These are phyloP conservation scores for Anser cygnoides DNA, from an alignment of 2,113 vertebrate genomes.

Conservation along the genomic window DNA sequence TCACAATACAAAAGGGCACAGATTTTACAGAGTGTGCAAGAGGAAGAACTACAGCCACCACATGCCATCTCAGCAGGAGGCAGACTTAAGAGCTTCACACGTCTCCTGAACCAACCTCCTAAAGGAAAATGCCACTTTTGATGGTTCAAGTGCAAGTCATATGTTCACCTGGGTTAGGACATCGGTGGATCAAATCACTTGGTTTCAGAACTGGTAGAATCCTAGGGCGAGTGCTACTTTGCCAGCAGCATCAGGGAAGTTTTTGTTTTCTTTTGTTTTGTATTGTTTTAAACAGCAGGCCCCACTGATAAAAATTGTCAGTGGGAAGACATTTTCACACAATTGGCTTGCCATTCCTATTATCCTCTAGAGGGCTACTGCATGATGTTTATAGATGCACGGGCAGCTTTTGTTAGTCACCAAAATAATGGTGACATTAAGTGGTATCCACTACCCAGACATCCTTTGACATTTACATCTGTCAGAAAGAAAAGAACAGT, in stretches of 20 bases:
- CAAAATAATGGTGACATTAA: constrained; percentile 15
- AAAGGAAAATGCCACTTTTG: neutral
- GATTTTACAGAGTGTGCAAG: neutral
- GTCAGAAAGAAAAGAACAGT: neutral
- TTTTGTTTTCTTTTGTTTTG: neutral
- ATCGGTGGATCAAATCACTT: neutral
- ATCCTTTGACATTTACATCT: constrained; percentile 1
- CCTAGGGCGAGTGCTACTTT: neutral
- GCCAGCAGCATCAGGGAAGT: neutral
- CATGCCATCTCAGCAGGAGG: neutral
- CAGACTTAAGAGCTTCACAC: neutral
- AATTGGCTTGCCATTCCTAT: neutral
- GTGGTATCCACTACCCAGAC: neutral
- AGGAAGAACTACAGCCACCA: neutral
- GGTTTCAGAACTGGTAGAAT: neutral
- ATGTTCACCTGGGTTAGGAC: neutral
- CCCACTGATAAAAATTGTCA: neutral
- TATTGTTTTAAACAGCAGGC: neutral
- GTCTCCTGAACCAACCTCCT: neutral
- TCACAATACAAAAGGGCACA: neutral
- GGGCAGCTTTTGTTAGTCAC: neutral
- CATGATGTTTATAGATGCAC: neutral
- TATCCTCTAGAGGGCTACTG: neutral
- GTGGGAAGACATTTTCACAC: neutral
- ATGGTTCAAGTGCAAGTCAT: neutral